Evolutionary conservation across 2,797 vertebrate species (phyloP), one percentile per base, ranked within the genome.

Genomic region (Borostomias antarcticus): DNA sequence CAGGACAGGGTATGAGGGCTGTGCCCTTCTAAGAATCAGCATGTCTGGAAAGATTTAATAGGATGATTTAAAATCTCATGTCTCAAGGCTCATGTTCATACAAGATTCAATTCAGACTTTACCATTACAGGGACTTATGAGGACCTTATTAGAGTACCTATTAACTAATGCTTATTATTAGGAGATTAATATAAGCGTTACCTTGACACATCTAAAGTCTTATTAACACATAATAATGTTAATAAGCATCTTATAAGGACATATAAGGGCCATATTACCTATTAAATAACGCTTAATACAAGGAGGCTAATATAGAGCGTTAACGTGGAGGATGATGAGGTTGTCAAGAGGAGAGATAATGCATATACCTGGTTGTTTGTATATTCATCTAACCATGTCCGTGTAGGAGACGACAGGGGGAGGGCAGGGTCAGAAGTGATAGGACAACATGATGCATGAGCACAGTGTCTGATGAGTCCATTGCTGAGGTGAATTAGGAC

Each of bases 381-480:
- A n/a, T 60, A 25, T 45, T 43, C 1, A 8, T 45, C 35, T 29
- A 23, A 25, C 48, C 19, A 25, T 2, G 21, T 51, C 35, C n/a
- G 57, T 15, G 35, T 11, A 59, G 5, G 21, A 33, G 21, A 17
- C 11, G 58, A 25, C 9, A 43, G 28, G 19, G 8, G n/a, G 25
- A 29, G 28, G 30, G 53, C 28, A 10, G 28, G 30, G 28, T 30
- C 9, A 10, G 7, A 11, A 50, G 28, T 43, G 13, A 54, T 26
- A 1, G 50, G 72, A 54, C 32, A 1, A 62, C 58, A 56, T 82
- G 71, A 79, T 77, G 71, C 65, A 75, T 1, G 73, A 62, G 72
- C 3, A 0, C 58, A 26, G 68, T 54, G 21, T 21, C 57, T 30
- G 50, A 54, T 48, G 33, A 74, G 64, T 66, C 76, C 65, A 73